Base-by-base conservation (phyloP, 2,113 vertebrate genomes). In the Pelecanoides urinatrix region DNA sequence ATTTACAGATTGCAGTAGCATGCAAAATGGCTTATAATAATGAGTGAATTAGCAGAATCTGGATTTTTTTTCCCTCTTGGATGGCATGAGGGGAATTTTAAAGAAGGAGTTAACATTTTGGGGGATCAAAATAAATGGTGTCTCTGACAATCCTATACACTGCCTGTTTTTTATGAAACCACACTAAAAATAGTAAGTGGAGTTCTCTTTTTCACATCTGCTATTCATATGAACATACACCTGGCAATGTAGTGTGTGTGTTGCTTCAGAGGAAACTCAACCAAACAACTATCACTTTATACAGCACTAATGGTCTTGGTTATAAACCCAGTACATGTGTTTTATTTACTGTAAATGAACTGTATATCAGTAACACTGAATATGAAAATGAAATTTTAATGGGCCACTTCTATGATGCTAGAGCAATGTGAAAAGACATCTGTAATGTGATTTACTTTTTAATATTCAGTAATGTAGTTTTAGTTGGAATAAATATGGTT, bases 191-290 rank as follows among this genome's bases (percentile, higher is more conserved):
- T 67, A 2, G 5, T 63, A 61, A 79, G 5, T 26, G 12, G 38
- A 83, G n/a, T 74, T 94, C 67, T 56, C 38, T 73, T 92, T 96
- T 95, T 95, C 78, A 74, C 78, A 96, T 96, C 88, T 77, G 42
- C 45, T 91, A 32, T 56, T 94, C 74, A 85, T 95, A 78, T 52
- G 73, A 90, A 44, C 18, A 36, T 14, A 81, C 50, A 94, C 84
- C 92, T 95, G 77, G 87, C 76, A 97, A 68, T 36, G 44, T 50
- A 72, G n/a, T 10, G 10, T 61, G 30, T 56, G 53, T 91, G 18
- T 40, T 95, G 45, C 75, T 95, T 95, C 65, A 42, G 77, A 92
- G 17, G n/a, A 71, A 95, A 76, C 30, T 90, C 79, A 67, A 18
- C 21, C 47, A 91, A 88, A 79, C 40, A 85, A 25, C 5, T 50